Evolutionary conservation across 2,888 invertebrate species (phyloP), one percentile per base, ranked within the genome.

Genomic region (Pristionchus arcanus): DNA sequence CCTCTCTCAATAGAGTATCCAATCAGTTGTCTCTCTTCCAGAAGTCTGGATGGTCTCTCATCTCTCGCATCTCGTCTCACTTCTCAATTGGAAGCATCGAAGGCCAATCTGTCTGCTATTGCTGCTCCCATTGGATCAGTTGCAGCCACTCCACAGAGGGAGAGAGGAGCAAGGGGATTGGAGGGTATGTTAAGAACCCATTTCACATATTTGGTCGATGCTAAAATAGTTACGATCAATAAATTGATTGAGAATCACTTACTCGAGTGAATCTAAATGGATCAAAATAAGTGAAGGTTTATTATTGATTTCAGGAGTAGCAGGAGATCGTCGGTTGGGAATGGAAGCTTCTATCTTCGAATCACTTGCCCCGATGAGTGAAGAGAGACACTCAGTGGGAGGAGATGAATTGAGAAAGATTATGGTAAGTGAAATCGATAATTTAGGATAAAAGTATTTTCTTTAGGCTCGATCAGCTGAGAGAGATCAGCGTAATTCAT

Each of bases 61-160:
- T 42, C 21, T 55, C 84, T 85, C 31, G 55, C 84, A 2, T 25
- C 55, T 31, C 84, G 84, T 85, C 59, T 85, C 59, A 28, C 84
- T 59, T 85, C 84, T 16, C 59, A 55, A 37, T 59, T 85, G 84
- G 84, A 85, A 25, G n/a, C 55, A 34, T 85, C 84, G 9, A 85
- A 59, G 34, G 84, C 84, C 25, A 85, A 85, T 85, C 84, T 85
- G 0, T 59, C 84, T 15, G 28, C 84, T 13, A 31, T 85, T 2
- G 83, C 53, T 53, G 83, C 74, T 9, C 37, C 83, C n/a, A 53
- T n/a, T 16, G 49, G 42, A 7, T 21, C 16, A 53, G 13, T 31
- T 16, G 31, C 49, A 42, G 53, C 25, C 28, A 83, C 28, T 5
- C 83, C 83, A 13, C 49, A 31, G 83, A 53, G 53, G 42, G 53